These are phyloP conservation scores for Leucania comma DNA, from an alignment of 2,888 invertebrate species.

Conservation along the genomic window DNA sequence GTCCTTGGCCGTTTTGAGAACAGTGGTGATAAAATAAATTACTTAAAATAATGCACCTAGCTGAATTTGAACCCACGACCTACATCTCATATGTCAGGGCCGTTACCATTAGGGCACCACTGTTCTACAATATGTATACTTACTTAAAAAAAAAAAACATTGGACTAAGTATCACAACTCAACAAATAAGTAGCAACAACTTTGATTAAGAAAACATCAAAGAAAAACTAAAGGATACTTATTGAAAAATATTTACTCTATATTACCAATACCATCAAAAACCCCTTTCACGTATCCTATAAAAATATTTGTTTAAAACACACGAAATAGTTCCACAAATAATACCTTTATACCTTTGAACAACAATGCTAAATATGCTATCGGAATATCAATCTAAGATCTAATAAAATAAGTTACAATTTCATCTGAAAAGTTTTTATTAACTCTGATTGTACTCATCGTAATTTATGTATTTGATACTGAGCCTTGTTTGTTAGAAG, in stretches of 20 bases:
- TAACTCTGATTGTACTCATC: conserved; percentile 18
- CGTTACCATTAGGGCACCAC: no score
- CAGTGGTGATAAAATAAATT: no score
- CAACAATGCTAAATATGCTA: conserved; percentile 21
- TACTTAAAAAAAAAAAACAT: background rate
- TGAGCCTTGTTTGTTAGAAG: conserved; percentile 19
- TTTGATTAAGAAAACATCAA: conserved; percentile 46
- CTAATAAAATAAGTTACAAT: conserved; percentile 48
- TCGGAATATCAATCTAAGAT: conserved; percentile 55
- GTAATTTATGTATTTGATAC: conserved; percentile 25
- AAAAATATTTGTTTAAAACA: conserved; percentile 53
- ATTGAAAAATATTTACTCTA: conserved; percentile 35
- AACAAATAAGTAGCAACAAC: conserved; percentile 5
- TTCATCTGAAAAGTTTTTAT: conserved; percentile 18
- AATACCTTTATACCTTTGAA: conserved; percentile 51
- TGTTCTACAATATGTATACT: no score
- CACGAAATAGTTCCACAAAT: conserved; percentile 52
- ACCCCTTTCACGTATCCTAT: conserved; percentile 40
- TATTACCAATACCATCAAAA: conserved; percentile 52
- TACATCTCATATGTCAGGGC: no score
- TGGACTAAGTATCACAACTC: background rate
- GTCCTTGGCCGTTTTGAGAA: no score
- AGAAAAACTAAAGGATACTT: conserved; percentile 27
- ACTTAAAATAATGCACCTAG: no score
- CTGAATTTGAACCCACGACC: no score